These are phyloP conservation scores for Pseudorectes ferrugineus DNA, from an alignment of 2,113 vertebrate species.

Conservation along the genomic window DNA sequence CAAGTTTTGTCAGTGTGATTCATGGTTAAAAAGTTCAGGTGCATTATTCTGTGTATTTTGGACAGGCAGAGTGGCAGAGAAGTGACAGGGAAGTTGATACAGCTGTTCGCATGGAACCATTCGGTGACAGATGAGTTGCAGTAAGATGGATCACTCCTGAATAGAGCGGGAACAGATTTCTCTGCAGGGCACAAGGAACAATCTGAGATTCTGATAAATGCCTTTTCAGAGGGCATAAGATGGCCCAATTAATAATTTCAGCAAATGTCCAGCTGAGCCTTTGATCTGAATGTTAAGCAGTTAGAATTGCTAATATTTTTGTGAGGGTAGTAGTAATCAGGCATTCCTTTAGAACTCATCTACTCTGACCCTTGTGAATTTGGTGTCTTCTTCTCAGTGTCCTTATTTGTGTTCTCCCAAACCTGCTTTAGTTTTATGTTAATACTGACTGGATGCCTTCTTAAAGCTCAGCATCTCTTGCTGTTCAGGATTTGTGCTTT, in stretches of 20 bases:
- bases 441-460: not conserved
- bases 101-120: not conserved
- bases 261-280: not conserved
- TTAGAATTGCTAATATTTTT: not conserved
- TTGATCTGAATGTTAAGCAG: not conserved
- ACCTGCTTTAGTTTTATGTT: not conserved
- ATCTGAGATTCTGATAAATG: not conserved
- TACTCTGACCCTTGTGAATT: not conserved
- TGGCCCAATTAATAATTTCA: not conserved
- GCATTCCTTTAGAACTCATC: not conserved
- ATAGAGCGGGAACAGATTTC: not conserved
- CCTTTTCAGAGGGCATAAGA: not conserved
- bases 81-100: not conserved
- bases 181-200: not conserved
- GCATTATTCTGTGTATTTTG: not conserved
- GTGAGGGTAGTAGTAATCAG: not conserved
- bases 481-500: not conserved
- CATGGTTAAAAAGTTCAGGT: not conserved
- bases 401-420: not conserved
- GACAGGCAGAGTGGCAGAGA: not conserved
- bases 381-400: not conserved
- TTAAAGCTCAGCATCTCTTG: not conserved
- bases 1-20: not conserved
- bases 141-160: not conserved
- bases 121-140: not conserved